phyloP scores from a whole-genome alignment of 2,888 invertebrate genomes.

The Agrotis clavis region DNA sequence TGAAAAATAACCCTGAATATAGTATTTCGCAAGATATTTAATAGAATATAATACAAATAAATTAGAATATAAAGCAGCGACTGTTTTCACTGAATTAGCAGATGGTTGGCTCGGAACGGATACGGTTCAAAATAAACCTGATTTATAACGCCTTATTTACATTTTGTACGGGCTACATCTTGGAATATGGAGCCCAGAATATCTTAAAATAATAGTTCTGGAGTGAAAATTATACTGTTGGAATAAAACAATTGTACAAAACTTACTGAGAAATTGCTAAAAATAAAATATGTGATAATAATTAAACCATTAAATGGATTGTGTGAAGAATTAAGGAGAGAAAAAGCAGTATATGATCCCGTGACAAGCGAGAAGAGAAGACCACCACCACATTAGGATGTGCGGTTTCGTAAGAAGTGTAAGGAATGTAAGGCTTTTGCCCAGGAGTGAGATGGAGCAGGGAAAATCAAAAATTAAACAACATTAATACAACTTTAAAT shows the following conservation, averaged over 20 bases:
- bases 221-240: constrained; percentile 5
- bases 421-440: too few species aligned
- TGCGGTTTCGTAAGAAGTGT: too few species aligned
- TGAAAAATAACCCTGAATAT: constrained; percentile 4
- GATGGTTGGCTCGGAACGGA: constrained; percentile 73
- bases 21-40: constrained; percentile 18
- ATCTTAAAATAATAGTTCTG: constrained; percentile 43
- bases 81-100: constrained; percentile 81
- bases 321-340: too few species aligned
- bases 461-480: too few species aligned
- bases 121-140: constrained; percentile 72
- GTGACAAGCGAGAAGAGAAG: too few species aligned
- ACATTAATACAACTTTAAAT: too few species aligned
- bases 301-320: too few species aligned
- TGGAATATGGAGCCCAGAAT: constrained; percentile 50
- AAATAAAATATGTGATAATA: too few species aligned
- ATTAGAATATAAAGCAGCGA: constrained; percentile 65
- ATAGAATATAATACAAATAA: constrained; percentile 48
- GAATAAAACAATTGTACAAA: background rate
- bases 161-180: constrained; percentile 60
- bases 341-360: too few species aligned
- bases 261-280: background rate
- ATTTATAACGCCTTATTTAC: constrained; percentile 80
- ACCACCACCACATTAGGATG: too few species aligned
- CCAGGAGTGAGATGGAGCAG: too few species aligned